Conservation (phyloP, 2,113 vertebrate genomes). For the Noturus placidus region DNA sequence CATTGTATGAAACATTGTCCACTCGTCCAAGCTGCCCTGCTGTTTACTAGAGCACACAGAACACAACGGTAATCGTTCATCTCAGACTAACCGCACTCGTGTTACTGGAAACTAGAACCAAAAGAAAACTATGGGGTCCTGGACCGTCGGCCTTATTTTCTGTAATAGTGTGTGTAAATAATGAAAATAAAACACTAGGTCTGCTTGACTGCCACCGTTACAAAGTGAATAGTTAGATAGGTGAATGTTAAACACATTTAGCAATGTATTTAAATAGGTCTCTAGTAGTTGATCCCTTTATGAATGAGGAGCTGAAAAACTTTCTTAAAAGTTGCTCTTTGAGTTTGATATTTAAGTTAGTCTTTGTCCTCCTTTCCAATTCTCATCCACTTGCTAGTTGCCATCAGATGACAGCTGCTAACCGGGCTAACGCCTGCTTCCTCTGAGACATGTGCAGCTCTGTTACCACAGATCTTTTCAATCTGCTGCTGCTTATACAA, state of each 20-base stretch:
- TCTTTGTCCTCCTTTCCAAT: not conserved
- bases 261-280: not conserved
- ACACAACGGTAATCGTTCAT: not conserved
- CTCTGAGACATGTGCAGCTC: not conserved
- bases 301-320: not conserved
- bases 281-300: not conserved
- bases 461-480: not conserved
- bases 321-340: not conserved
- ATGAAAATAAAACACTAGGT: not conserved
- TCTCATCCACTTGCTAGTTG: not conserved
- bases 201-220: not conserved
- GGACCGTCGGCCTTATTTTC: not conserved
- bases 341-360: not conserved
- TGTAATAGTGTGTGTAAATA: not conserved
- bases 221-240: not conserved
- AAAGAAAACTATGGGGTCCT: not conserved
- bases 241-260: not conserved
- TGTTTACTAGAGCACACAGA: slow-evolving; percentile 67
- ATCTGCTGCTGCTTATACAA: not conserved
- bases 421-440: not conserved
- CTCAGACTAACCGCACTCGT: not conserved
- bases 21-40: slow-evolving; percentile 76
- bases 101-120: not conserved
- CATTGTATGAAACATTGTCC: slow-evolving; percentile 85
- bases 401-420: not conserved